phyloP scores from a whole-genome alignment of 2,888 invertebrate genomes.

The Leptopterna dolabrata region DNA sequence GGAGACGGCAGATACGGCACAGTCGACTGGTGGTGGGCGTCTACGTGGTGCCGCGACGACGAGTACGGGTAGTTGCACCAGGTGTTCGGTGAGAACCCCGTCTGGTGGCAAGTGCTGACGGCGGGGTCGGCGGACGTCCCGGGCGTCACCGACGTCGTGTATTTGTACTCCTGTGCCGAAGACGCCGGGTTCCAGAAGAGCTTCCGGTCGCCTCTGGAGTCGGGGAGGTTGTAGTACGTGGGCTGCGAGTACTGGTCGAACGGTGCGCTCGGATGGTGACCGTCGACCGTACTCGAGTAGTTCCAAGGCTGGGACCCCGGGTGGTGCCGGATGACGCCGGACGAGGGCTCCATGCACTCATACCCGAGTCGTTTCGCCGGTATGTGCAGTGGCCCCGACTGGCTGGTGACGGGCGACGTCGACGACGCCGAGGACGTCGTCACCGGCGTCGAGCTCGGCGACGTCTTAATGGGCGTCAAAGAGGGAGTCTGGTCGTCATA shows the following conservation, averaged over 20 bases:
- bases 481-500: slow-evolving; percentile 74
- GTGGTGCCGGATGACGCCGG: slow-evolving; percentile 82
- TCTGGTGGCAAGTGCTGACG: slow-evolving; percentile 68
- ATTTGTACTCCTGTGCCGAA: slow-evolving; percentile 72
- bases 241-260: slow-evolving; percentile 78
- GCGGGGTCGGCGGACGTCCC: slow-evolving; percentile 67
- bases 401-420: slow-evolving; percentile 74
- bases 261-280: slow-evolving; percentile 65
- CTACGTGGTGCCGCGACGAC: slow-evolving; percentile 71
- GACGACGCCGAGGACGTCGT: slow-evolving; percentile 74
- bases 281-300: slow-evolving; percentile 74
- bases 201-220: slow-evolving; percentile 57
- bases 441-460: slow-evolving; percentile 72
- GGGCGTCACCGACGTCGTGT: slow-evolving; percentile 60
- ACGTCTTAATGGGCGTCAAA: slow-evolving; percentile 62
- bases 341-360: slow-evolving; percentile 67
- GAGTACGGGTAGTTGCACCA: slow-evolving; percentile 80
- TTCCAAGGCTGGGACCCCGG: slow-evolving; percentile 77
- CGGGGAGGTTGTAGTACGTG: slow-evolving; percentile 81
- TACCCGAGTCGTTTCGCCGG: slow-evolving; percentile 82
- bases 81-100: slow-evolving; percentile 69
- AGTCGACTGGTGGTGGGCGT: slow-evolving; percentile 70
- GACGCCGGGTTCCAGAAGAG: slow-evolving; percentile 77
- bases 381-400: slow-evolving; percentile 83
- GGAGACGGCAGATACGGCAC: slow-evolving; percentile 76